phyloP scores from a whole-genome alignment of 2,888 invertebrate species.

The Branchellion lobata region DNA sequence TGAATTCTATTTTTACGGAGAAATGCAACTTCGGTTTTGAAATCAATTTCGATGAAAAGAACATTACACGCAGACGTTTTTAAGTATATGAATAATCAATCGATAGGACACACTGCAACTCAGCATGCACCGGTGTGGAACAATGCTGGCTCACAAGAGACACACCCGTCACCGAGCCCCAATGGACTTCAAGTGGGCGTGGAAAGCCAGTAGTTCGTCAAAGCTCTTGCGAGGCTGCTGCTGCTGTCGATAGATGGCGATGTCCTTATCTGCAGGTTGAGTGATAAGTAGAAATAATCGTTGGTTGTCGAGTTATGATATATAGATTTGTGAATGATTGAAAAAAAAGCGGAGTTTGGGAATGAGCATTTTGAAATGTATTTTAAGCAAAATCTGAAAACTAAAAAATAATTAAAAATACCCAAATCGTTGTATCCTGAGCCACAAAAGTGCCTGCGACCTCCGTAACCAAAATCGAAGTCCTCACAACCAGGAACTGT shows the following conservation, averaged over 20 bases:
- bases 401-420: too few species aligned
- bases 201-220: neutral
- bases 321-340: neutral
- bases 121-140: too few species aligned
- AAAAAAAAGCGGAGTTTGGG: neutral
- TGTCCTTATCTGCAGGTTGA: neutral
- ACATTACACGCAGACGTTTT: too few species aligned
- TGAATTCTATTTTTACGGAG: too few species aligned
- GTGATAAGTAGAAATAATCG: neutral
- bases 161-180: too few species aligned
- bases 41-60: too few species aligned
- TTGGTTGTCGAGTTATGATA: neutral
- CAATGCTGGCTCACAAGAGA: too few species aligned
- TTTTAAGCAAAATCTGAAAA: too few species aligned
- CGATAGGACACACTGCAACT: too few species aligned
- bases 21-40: too few species aligned
- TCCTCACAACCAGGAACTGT: constrained; percentile 18
- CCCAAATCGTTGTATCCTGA: constrained; percentile 27
- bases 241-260: neutral
- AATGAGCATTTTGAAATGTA: too few species aligned
- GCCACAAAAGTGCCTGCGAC: constrained; percentile 30
- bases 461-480: constrained; percentile 28
- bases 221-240: neutral
- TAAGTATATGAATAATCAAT: too few species aligned
- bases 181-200: neutral